Evolutionary conservation across 2,113 vertebrate genomes (phyloP).

Genomic region (Egretta garzetta): DNA sequence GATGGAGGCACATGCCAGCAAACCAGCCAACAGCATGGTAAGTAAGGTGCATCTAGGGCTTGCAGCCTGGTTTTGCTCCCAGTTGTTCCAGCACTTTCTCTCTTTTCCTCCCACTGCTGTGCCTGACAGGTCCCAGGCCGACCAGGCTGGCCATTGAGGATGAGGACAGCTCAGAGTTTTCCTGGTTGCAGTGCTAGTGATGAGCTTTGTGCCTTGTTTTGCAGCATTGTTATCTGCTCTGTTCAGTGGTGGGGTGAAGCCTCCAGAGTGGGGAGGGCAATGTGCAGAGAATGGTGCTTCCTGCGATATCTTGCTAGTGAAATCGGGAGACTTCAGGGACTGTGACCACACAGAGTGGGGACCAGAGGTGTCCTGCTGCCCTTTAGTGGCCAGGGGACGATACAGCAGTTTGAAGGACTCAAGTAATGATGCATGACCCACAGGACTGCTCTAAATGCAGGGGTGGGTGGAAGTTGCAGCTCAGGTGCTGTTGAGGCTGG

Average conservation of each 20-base stretch:
- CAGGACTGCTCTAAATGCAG: not conserved
- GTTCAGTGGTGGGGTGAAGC: not conserved
- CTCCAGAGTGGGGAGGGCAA: not conserved
- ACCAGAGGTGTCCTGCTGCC: constrained; percentile 14
- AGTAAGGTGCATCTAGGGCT: constrained; percentile 45
- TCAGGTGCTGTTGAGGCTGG: not conserved
- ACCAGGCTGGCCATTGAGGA: not conserved
- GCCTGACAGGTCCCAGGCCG: not conserved
- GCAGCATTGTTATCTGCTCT: not conserved
- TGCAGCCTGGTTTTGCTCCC: not conserved
- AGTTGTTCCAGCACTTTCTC: not conserved
- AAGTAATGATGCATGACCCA: not conserved
- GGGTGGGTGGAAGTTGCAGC: not conserved
- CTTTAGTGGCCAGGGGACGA: not conserved
- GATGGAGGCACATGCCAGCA: constrained; percentile 77
- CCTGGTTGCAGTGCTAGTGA: not conserved
- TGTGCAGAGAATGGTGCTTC: not conserved
- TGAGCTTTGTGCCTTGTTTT: not conserved
- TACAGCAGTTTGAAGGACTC: not conserved
- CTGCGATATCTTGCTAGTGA: not conserved
- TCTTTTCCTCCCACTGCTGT: not conserved
- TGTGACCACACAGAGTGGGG: not conserved
- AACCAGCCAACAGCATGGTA: constrained; percentile 81
- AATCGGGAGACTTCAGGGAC: not conserved
- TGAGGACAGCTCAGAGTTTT: not conserved